Evolutionary conservation across 1,140 invertebrate species (phyloP).

Genomic region (Anoplophora glabripennis): DNA sequence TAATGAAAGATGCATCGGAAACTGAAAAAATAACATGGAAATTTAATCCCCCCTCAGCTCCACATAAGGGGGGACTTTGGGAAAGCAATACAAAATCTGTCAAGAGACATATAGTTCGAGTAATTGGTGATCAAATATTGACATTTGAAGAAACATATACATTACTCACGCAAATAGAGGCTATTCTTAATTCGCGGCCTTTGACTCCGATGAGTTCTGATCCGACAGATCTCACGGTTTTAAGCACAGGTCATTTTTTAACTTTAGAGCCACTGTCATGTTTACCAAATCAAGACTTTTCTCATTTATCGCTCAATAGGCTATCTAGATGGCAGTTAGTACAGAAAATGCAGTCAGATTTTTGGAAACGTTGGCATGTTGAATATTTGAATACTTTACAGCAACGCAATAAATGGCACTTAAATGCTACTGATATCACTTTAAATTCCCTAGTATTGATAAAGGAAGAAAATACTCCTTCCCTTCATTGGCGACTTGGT

Average conservation of each 20-base stretch:
- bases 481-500: too few species aligned
- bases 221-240: too few species aligned
- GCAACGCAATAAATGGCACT: background rate
- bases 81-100: background rate
- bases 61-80: background rate
- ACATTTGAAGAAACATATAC: too few species aligned
- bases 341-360: background rate
- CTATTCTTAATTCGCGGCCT: too few species aligned
- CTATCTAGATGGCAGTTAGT: background rate
- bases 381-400: background rate
- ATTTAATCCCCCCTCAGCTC: background rate
- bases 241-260: too few species aligned
- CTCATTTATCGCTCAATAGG: background rate
- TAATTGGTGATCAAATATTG: too few species aligned
- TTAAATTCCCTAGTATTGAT: too few species aligned
- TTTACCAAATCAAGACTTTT: too few species aligned
- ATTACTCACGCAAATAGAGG: too few species aligned
- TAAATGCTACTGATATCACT: background rate
- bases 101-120: background rate
- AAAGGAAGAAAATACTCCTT: too few species aligned
- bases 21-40: background rate
- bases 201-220: too few species aligned
- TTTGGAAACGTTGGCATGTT: background rate
- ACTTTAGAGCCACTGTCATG: too few species aligned
- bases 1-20: background rate